A percentile compares a stretch with the other conserved stretches of the same genome.
Conservation (phyloP, 92 coral and sea anemone genomes). For the Epizoanthus stellaris region DNA sequence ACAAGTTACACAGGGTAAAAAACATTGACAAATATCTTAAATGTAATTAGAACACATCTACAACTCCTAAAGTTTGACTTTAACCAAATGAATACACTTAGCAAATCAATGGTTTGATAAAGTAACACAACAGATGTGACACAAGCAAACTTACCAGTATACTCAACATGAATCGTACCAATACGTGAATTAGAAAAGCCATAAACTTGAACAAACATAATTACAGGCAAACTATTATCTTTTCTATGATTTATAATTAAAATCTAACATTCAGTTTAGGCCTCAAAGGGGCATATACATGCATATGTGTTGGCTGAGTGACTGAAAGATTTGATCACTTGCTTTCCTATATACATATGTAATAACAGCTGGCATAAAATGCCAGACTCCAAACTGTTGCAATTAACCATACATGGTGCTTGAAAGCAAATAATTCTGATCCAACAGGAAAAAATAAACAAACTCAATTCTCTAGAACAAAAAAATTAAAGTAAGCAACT, state of each 20-base stretch:
- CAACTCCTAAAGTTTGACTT: no score
- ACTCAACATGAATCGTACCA: conserved; percentile 15
- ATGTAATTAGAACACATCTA: no score
- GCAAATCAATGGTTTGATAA: no score
- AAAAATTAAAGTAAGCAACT: neutral
- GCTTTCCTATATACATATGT: neutral
- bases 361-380: neutral
- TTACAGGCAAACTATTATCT: neutral
- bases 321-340: neutral
- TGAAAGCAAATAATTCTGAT: neutral
- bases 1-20: no score
- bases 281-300: neutral
- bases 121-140: neutral
- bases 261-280: no score
- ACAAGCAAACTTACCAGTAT: conserved; percentile 15
- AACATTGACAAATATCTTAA: no score
- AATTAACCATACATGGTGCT: neutral
- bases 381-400: neutral
- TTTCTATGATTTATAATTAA: no score
- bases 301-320: neutral
- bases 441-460: neutral
- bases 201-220: conserved; percentile 36
- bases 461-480: conserved; percentile 3
- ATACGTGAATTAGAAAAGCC: conserved; percentile 4
- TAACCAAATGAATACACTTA: no score